phyloP scores from a whole-genome alignment of 2,113 vertebrate genomes.

The Pachypanchax playfairii region DNA sequence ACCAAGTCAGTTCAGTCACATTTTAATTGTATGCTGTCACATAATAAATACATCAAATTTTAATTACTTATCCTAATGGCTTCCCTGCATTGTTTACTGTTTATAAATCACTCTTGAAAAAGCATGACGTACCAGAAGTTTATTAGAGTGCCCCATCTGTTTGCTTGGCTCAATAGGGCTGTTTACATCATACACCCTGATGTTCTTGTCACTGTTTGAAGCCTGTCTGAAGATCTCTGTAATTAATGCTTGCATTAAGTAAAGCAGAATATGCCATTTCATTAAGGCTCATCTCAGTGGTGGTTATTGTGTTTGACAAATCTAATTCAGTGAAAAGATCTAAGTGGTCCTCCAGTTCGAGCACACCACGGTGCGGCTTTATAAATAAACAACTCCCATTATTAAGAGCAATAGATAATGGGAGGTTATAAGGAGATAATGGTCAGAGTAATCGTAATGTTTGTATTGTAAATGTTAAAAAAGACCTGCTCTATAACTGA shows the following conservation, averaged over 20 bases:
- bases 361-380: background rate
- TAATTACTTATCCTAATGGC: constrained; percentile 32
- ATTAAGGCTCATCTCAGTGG: constrained; percentile 7
- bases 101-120: constrained; percentile 44
- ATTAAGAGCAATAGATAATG: constrained; percentile 21
- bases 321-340: background rate
- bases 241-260: constrained; percentile 20
- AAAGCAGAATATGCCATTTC: constrained; percentile 1
- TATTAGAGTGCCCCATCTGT: constrained; percentile 60
- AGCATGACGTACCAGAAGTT: constrained; percentile 42
- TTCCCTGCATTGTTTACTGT: constrained; percentile 32
- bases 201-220: constrained; percentile 40
- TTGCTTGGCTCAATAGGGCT: constrained; percentile 22
- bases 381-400: constrained; percentile 5
- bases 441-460: constrained; percentile 3
- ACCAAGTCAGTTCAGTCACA: background rate
- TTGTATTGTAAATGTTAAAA: constrained; percentile 7
- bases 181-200: constrained; percentile 45
- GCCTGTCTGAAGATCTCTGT: constrained; percentile 16
- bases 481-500: constrained; percentile 7
- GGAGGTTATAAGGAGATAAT: too few relatives aligned
- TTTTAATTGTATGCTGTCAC: constrained; percentile 8
- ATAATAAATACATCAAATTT: constrained; percentile 42
- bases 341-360: background rate
- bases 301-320: constrained; percentile 7